Percentiles rank a stretch among this genome's conserved stretches.
Evolutionary conservation across 2,113 vertebrate species (phyloP).

Genomic region (Apodemus sylvaticus): DNA sequence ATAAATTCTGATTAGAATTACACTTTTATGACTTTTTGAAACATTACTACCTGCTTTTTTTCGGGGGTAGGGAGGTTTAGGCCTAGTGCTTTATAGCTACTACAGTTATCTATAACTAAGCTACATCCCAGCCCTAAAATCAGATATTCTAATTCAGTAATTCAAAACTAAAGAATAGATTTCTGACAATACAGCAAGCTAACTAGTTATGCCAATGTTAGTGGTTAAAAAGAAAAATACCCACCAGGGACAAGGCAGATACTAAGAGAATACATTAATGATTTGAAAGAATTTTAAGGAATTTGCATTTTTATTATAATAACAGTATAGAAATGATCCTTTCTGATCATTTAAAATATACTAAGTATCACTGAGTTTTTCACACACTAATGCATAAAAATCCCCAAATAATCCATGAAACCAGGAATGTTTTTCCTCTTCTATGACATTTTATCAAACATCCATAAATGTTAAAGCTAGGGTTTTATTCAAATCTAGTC

Average conservation of each 20-base stretch:
- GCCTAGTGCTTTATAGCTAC: neutral
- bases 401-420: neutral
- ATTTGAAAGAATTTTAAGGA: neutral
- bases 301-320: neutral
- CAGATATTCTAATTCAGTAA: neutral
- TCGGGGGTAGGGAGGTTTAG: fast-evolving
- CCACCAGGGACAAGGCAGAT: neutral
- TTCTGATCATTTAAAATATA: neutral
- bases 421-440: neutral
- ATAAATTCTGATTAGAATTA: neutral
- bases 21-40: neutral
- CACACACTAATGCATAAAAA: neutral
- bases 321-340: neutral
- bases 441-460: neutral
- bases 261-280: neutral
- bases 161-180: neutral
- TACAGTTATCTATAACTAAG: neutral
- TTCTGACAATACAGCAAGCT: neutral
- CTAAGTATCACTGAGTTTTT: neutral
- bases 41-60: neutral
- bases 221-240: neutral
- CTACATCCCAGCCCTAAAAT: neutral
- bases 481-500: neutral
- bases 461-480: neutral
- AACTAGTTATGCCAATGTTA: neutral